Conservation (phyloP, 2,113 vertebrate genomes). For the Microcebus lehilahytsara region DNA sequence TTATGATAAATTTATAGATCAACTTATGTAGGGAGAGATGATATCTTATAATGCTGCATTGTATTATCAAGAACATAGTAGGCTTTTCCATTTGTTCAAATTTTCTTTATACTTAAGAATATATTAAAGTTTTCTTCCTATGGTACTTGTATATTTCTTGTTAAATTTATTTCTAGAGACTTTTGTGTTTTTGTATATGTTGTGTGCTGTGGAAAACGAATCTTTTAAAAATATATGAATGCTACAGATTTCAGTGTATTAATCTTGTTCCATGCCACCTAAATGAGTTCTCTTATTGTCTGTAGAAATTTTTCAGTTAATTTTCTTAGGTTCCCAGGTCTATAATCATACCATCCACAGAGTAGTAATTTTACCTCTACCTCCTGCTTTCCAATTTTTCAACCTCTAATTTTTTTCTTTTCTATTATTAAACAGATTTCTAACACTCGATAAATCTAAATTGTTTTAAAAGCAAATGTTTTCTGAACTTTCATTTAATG, state of each 20-base stretch:
- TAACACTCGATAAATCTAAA: neutral
- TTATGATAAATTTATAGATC: neutral
- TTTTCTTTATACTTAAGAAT: neutral
- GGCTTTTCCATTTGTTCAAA: neutral
- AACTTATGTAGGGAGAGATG: neutral
- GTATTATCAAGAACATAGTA: neutral
- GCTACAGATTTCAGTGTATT: neutral
- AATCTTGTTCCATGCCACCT: neutral
- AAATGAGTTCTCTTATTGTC: neutral
- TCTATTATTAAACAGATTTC: neutral
- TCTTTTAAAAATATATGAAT: neutral
- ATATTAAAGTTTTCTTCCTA: neutral
- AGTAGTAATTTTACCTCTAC: slow-evolving; percentile 5
- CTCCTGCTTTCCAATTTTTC: neutral
- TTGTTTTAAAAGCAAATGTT: neutral
- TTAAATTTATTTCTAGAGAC: slow-evolving; percentile 23
- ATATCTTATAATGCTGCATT: neutral
- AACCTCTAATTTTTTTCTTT: slow-evolving; percentile 36
- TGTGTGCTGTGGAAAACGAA: neutral
- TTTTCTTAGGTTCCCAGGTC: neutral
- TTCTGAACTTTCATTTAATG: neutral
- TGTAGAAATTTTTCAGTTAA: neutral
- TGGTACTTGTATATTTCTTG: neutral
- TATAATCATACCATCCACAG: neutral
- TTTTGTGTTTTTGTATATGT: neutral